Percentiles rank a stretch among this genome's conserved stretches.
phyloP scores from a whole-genome alignment of 1,140 invertebrate genomes.

The Sarcophaga bullata region DNA sequence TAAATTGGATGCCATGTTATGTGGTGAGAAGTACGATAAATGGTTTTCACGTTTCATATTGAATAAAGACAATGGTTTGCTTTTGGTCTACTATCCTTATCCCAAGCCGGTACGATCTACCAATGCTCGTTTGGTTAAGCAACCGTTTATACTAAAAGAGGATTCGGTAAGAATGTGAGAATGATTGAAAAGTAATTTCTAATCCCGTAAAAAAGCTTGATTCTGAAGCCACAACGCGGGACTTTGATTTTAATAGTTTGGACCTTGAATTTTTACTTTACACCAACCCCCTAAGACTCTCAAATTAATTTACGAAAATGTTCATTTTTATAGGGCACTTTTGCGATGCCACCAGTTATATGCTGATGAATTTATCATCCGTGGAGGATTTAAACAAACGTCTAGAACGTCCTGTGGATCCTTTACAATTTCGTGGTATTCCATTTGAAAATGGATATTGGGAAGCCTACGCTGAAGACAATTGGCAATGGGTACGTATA shows the following conservation, averaged over 20 bases:
- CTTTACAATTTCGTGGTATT: conserved; percentile 69
- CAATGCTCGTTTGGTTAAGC: conserved; percentile 48
- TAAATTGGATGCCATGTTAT: conserved; percentile 68
- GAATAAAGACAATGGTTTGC: conserved; percentile 68
- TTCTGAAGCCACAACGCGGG: neutral
- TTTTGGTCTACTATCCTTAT: conserved; percentile 71
- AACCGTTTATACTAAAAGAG: conserved; percentile 53
- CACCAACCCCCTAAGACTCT: neutral
- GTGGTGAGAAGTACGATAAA: conserved; percentile 71
- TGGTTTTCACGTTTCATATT: conserved; percentile 73
- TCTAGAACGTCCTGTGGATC: conserved; percentile 64
- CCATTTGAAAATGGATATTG: conserved; percentile 66
- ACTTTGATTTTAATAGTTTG: neutral
- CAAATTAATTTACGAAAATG: no score
- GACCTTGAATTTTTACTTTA: no score
- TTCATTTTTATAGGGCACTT: conserved; percentile 63
- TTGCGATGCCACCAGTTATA: conserved; percentile 67
- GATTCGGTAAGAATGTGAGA: conserved; percentile 53
- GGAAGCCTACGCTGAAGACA: conserved; percentile 66
- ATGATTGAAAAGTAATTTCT: neutral
- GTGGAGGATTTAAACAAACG: conserved; percentile 67
- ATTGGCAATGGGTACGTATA: conserved; percentile 62
- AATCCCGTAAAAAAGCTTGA: neutral
- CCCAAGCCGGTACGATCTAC: conserved; percentile 60
- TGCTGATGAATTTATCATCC: conserved; percentile 67